Evolutionary conservation across 1,140 invertebrate genomes (phyloP).

Genomic region (Globodera rostochiensis): DNA sequence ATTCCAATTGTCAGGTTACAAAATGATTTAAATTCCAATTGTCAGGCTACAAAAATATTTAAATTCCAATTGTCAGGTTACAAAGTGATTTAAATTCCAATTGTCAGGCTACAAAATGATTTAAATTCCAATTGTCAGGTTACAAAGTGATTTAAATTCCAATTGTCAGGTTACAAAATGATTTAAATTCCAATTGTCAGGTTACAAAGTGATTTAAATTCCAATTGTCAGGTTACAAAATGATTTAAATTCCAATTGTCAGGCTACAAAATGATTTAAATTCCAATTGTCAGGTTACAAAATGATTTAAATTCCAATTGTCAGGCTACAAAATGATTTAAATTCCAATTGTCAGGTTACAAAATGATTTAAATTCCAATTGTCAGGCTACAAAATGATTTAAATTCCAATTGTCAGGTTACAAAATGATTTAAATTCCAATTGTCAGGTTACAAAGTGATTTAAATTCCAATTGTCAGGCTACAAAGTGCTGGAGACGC

Average conservation of each 20-base stretch:
- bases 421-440: slow-evolving; percentile 61
- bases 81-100: slow-evolving; percentile 60
- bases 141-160: slow-evolving; percentile 63
- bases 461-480: slow-evolving; percentile 55
- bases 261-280: slow-evolving; percentile 67
- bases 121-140: slow-evolving; percentile 54
- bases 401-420: slow-evolving; percentile 56
- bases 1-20: slow-evolving; percentile 66
- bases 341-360: slow-evolving; percentile 61
- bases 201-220: slow-evolving; percentile 66
- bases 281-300: slow-evolving; percentile 66
- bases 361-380: slow-evolving; percentile 56
- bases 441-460: slow-evolving; percentile 67
- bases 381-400: slow-evolving; percentile 67
- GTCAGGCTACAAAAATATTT: slow-evolving; percentile 67
- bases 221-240: slow-evolving; percentile 66
- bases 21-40: slow-evolving; percentile 32
- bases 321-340: slow-evolving; percentile 67
- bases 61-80: slow-evolving; percentile 58
- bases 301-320: slow-evolving; percentile 29
- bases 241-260: slow-evolving; percentile 18
- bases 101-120: slow-evolving; percentile 67
- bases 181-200: slow-evolving; percentile 44
- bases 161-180: slow-evolving; percentile 66
- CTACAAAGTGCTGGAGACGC: slow-evolving; percentile 66